These are phyloP conservation scores for Hydropsyche betteni DNA, from an alignment of 2,888 invertebrate species.

Conservation along the genomic window DNA sequence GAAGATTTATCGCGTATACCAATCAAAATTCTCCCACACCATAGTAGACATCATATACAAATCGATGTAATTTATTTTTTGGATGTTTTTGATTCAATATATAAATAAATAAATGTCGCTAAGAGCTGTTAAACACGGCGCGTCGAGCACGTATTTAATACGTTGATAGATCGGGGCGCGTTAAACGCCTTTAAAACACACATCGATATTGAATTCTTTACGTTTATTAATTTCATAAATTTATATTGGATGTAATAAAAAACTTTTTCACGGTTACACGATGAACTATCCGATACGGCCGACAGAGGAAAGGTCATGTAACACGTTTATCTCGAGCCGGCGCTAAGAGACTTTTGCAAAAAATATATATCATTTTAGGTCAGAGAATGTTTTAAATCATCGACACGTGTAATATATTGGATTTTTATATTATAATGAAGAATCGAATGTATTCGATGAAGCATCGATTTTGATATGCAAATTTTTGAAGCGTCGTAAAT, in stretches of 20 bases:
- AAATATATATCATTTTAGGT: no score
- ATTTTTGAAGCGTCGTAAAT: no score
- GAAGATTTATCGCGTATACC: constrained; percentile 31
- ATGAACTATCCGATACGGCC: neutral
- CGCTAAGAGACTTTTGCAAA: no score
- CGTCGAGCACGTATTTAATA: neutral
- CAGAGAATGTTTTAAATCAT: no score
- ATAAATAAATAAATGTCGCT: constrained; percentile 25
- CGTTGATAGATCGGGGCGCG: neutral
- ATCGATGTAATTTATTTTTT: neutral
- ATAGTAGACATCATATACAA: neutral
- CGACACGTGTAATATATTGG: no score
- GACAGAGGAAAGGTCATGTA: constrained; percentile 12
- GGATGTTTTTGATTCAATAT: neutral
- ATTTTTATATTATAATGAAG: no score
- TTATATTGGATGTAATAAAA: no score
- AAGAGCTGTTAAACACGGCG: neutral
- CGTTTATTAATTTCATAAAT: neutral
- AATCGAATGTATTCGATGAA: no score
- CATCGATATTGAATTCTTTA: neutral
- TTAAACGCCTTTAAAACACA: constrained; percentile 5
- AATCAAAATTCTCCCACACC: constrained; percentile 29
- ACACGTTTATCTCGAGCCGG: no score
- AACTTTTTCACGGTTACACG: neutral
- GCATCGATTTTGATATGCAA: no score